Conservation (phyloP, 2,797 vertebrate genomes). For the Echiichthys vipera region DNA sequence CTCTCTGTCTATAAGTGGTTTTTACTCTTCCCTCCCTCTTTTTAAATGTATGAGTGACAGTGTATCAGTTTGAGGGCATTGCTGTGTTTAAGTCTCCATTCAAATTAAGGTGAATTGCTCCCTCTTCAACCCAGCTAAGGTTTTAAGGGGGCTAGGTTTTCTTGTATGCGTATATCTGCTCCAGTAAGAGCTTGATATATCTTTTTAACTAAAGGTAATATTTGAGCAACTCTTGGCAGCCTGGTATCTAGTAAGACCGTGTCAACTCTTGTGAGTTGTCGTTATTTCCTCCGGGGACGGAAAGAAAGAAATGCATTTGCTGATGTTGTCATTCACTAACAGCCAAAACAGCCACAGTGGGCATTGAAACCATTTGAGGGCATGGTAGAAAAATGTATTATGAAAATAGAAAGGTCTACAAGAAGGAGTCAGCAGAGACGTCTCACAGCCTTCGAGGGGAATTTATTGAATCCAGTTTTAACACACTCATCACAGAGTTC, state of each 20-base stretch:
- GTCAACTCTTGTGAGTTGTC: not conserved
- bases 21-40: conserved; percentile 11
- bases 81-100: conserved; percentile 28
- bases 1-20: conserved; percentile 18
- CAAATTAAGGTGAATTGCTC: conserved; percentile 71
- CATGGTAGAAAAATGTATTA: no score
- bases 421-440: no score
- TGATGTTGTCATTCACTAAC: conserved; percentile 5
- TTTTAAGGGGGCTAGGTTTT: conserved; percentile 14
- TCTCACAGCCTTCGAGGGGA: no score
- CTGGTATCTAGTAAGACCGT: conserved; percentile 12
- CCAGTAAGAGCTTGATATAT: conserved; percentile 16
- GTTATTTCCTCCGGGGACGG: not conserved
- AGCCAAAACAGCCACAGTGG: not conserved
- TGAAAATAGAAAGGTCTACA: no score
- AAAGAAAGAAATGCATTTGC: conserved; percentile 1
- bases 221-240: conserved; percentile 6
- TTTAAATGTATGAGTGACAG: conserved; percentile 14
- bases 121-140: conserved; percentile 50
- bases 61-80: conserved; percentile 4
- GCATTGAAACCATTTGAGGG: not conserved
- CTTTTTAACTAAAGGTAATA: conserved; percentile 4
- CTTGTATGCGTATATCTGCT: not conserved
- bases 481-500: no score
- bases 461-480: no score